A percentile compares a stretch with the other conserved stretches of the same genome.
Conservation (phyloP, 1,140 invertebrate genomes). For the Drosophila kepulauana region DNA sequence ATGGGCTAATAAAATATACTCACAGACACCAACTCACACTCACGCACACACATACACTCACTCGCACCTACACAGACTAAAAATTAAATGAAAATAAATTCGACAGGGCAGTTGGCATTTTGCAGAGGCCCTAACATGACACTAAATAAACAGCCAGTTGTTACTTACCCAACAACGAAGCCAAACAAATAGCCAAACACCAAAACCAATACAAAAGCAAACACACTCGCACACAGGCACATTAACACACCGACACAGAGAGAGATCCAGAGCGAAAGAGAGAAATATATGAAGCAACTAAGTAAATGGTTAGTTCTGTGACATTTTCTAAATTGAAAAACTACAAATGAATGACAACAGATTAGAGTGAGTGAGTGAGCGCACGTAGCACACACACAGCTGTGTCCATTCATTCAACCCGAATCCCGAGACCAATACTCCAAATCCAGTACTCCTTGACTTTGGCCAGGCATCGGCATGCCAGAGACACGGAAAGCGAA, state of each 20-base stretch:
- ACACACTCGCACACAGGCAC: slow-evolving; percentile 32
- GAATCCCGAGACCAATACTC: slow-evolving; percentile 34
- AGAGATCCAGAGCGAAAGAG: slow-evolving; percentile 1
- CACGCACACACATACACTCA: background rate
- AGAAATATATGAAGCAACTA: slow-evolving; percentile 38
- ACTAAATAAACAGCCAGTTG: slow-evolving; percentile 81
- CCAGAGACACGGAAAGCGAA: background rate
- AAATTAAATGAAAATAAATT: slow-evolving; percentile 76
- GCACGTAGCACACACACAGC: slow-evolving; percentile 68
- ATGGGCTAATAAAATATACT: slow-evolving; percentile 59
- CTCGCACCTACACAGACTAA: slow-evolving; percentile 15
- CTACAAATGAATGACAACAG: slow-evolving; percentile 82
- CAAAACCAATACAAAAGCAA: slow-evolving; percentile 72
- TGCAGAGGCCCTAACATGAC: slow-evolving; percentile 64
- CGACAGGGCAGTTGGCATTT: slow-evolving; percentile 24
- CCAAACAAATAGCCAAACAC: slow-evolving; percentile 71
- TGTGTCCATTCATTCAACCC: slow-evolving; percentile 55
- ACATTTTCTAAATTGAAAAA: slow-evolving; percentile 82
- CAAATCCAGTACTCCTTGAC: slow-evolving; percentile 44
- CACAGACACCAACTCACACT: slow-evolving; percentile 10
- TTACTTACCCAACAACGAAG: slow-evolving; percentile 79
- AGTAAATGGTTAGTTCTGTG: slow-evolving; percentile 82
- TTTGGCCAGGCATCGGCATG: slow-evolving; percentile 29
- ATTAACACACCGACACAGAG: slow-evolving; percentile 16
- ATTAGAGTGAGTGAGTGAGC: slow-evolving; percentile 60